phyloP scores from a whole-genome alignment of 2,113 vertebrate genomes.

The Platysternon megacephalum region DNA sequence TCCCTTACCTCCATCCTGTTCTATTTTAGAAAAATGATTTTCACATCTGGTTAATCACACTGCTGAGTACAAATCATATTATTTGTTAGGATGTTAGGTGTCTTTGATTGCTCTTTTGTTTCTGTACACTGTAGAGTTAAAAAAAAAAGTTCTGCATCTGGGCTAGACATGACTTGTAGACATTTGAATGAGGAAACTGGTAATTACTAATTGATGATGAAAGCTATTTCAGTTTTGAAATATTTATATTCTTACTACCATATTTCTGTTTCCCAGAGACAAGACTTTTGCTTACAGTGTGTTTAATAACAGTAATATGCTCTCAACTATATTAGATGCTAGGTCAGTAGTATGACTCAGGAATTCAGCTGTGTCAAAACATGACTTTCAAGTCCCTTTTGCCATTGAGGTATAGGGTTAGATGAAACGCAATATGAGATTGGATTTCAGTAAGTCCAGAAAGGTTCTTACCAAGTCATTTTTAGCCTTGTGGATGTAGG shows the following conservation, averaged over 20 bases:
- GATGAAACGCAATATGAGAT: constrained; percentile 46
- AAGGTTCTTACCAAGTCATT: constrained; percentile 64
- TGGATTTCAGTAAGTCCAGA: constrained; percentile 69
- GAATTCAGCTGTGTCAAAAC: constrained; percentile 46
- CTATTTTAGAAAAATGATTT: neutral
- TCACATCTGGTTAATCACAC: constrained; percentile 37
- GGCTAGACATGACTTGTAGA: neutral
- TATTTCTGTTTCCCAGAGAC: constrained; percentile 41
- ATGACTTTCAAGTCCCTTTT: constrained; percentile 39
- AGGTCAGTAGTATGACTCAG: constrained; percentile 49
- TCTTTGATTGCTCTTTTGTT: neutral
- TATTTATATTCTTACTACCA: constrained; percentile 4
- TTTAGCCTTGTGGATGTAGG: constrained; percentile 61
- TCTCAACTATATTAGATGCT: constrained; percentile 35
- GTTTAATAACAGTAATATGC: constrained; percentile 21
- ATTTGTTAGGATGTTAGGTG: neutral
- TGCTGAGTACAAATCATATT: neutral
- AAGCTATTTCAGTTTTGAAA: constrained; percentile 31
- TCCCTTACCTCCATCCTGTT: too few relatives aligned
- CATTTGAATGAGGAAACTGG: constrained; percentile 16
- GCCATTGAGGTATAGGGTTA: constrained; percentile 63
- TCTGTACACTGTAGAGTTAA: neutral
- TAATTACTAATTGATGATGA: neutral
- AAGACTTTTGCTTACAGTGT: constrained; percentile 20
- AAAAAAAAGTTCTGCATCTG: neutral